A percentile compares a stretch with the other conserved stretches of the same genome.
Conservation (phyloP, 2,113 vertebrate species). For the Spheniscus mendiculus region DNA sequence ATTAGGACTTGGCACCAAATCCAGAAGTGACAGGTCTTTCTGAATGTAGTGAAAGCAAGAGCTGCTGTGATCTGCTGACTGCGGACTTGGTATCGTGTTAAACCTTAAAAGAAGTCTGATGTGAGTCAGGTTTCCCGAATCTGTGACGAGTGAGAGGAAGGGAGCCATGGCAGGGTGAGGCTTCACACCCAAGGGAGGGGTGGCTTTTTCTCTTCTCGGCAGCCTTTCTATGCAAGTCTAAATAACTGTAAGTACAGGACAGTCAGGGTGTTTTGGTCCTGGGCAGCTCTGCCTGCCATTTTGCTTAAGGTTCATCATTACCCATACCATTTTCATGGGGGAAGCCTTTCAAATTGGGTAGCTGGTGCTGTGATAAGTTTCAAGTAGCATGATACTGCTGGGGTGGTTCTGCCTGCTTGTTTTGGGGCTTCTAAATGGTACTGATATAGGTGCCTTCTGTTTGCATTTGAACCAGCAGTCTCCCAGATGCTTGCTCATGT, state of each 20-base stretch:
- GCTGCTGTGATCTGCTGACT: not conserved
- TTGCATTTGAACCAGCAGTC: not conserved
- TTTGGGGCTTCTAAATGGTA: not conserved
- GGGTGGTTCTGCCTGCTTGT: not conserved
- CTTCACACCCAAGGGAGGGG: not conserved
- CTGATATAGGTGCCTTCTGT: not conserved
- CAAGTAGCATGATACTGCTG: not conserved
- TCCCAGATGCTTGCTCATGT: not conserved
- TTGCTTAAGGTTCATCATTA: not conserved
- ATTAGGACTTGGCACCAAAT: not conserved
- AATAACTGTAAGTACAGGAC: not conserved
- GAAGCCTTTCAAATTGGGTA: not conserved
- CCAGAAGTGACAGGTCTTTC: not conserved
- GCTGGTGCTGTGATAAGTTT: not conserved
- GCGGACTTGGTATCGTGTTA: not conserved
- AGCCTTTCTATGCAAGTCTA: not conserved
- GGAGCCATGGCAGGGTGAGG: not conserved
- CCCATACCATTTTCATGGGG: not conserved
- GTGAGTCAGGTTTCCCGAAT: not conserved
- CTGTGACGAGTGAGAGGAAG: not conserved
- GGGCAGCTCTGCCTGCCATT: not conserved
- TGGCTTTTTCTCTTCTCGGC: not conserved
- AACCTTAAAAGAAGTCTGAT: not conserved
- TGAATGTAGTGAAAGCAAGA: not conserved
- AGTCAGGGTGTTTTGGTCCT: not conserved